A percentile compares a stretch with the other conserved stretches of the same genome.
Evolutionary conservation across 2,888 invertebrate species (phyloP).

Genomic region (Oxycera nigricornis): DNA sequence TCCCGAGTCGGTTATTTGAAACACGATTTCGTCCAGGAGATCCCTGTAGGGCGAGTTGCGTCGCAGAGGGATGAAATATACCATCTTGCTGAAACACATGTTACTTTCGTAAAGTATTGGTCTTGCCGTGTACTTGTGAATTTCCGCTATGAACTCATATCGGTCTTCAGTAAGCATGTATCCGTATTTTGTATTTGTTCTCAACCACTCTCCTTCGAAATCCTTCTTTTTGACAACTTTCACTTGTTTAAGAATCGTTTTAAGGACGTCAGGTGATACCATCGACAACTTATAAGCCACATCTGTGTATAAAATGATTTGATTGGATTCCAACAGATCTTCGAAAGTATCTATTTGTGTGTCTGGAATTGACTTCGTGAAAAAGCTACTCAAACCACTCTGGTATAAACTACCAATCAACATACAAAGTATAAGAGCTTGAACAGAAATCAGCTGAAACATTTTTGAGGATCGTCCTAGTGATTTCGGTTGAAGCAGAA

Average conservation of each 20-base stretch:
- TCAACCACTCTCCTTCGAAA: neutral
- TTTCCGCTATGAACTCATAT: neutral
- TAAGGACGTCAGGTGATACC: neutral
- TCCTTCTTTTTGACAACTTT: neutral
- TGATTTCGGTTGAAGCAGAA: neutral
- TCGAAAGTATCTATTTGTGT: constrained; percentile 8
- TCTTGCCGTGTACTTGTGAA: neutral
- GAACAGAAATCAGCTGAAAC: neutral
- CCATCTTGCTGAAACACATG: neutral
- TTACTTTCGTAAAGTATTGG: neutral
- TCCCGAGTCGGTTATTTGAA: neutral
- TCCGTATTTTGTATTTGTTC: neutral
- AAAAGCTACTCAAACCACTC: constrained; percentile 9
- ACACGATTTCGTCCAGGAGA: neutral
- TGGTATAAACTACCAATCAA: neutral
- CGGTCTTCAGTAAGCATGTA: constrained; percentile 1
- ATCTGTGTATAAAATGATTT: neutral
- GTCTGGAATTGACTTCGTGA: constrained; percentile 7
- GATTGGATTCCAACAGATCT: neutral
- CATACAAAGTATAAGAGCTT: neutral
- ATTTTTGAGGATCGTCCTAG: neutral
- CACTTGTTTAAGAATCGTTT: neutral
- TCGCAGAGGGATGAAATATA: neutral
- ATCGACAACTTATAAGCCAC: neutral
- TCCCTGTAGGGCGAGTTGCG: neutral